These are phyloP conservation scores for Pseudois nayaur DNA, from an alignment of 2,113 vertebrate species.

Conservation along the genomic window DNA sequence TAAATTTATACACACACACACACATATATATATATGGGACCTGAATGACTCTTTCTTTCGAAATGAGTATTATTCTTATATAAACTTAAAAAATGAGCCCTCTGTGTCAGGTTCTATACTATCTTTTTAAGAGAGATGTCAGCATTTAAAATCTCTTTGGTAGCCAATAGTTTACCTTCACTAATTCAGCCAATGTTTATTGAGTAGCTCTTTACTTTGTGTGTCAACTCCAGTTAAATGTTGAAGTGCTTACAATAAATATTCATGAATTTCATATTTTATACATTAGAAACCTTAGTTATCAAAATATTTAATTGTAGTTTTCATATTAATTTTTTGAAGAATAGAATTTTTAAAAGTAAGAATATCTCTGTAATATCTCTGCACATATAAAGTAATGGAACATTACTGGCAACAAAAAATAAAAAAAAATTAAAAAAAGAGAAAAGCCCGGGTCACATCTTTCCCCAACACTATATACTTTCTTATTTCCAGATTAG, in stretches of 20 bases:
- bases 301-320: not conserved
- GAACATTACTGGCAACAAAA: not conserved
- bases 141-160: not conserved
- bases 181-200: not conserved
- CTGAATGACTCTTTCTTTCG: not conserved
- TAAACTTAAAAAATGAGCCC: not conserved
- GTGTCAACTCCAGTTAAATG: not conserved
- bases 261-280: not conserved
- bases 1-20: not conserved
- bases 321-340: not conserved
- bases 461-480: not conserved
- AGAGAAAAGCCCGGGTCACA: not conserved
- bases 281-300: not conserved
- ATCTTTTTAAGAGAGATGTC: not conserved
- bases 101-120: not conserved
- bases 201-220: not conserved
- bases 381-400: not conserved
- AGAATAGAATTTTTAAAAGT: not conserved
- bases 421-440: not conserved
- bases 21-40: rapidly evolving
- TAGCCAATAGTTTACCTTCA: not conserved
- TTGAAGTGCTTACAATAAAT: not conserved
- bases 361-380: not conserved
- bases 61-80: not conserved
- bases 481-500: not conserved